Evolutionary conservation across 2,797 vertebrate genomes (phyloP).

Genomic region (Carcharodon carcharias): DNA sequence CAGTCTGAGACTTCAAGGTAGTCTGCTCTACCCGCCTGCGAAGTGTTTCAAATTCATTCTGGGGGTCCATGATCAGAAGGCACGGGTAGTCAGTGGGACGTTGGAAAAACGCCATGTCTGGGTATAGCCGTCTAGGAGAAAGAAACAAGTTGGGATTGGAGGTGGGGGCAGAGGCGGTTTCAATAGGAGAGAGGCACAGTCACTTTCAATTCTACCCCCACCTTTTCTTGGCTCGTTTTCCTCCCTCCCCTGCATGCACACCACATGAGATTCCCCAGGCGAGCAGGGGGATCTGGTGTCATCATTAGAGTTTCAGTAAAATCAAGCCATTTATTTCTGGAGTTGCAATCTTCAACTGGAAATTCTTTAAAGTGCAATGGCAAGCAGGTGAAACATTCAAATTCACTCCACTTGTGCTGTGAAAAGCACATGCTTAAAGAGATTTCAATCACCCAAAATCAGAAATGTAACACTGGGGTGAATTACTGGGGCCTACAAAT

Average conservation of each 20-base stretch:
- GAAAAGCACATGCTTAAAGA: neutral
- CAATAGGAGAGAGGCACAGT: too few relatives aligned
- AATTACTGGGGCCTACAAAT: neutral
- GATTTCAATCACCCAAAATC: neutral
- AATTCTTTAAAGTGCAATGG: neutral
- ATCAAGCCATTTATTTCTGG: neutral
- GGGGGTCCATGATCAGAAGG: constrained; percentile 84
- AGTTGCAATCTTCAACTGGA: too few relatives aligned
- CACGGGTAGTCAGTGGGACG: constrained; percentile 88
- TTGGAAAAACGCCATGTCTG: constrained; percentile 97
- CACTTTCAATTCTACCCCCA: neutral
- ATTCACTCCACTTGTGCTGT: neutral
- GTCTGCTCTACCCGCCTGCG: constrained; percentile 89
- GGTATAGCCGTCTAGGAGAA: constrained; percentile 75
- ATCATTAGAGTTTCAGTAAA: neutral
- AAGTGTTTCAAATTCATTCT: constrained; percentile 92
- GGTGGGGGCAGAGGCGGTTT: neutral
- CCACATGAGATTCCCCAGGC: neutral
- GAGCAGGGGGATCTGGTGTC: neutral
- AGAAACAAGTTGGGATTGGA: neutral
- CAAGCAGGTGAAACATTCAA: neutral
- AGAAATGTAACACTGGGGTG: neutral
- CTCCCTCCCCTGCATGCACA: neutral
- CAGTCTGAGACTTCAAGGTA: constrained; percentile 88
- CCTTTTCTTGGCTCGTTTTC: neutral